A percentile compares a stretch with the other conserved stretches of the same genome.
Conservation (phyloP, 92 coral and sea anemone genomes). For the Parazoanthus swiftii region DNA sequence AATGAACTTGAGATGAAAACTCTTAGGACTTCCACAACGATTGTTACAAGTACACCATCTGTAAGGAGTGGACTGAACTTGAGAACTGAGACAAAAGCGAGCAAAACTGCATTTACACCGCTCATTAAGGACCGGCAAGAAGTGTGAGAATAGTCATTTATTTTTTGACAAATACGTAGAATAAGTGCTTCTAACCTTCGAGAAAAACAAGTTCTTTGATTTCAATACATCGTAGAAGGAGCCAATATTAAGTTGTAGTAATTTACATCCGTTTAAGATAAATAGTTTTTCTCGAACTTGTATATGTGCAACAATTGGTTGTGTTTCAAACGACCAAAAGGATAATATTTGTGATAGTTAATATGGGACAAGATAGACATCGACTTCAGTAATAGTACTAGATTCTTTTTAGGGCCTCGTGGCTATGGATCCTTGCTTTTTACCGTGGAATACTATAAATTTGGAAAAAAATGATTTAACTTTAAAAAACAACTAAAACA, state of each 20-base stretch:
- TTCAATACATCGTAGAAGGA: neutral
- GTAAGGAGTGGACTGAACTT: neutral
- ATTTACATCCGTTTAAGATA: too few species aligned
- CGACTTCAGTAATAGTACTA: neutral
- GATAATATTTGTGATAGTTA: too few species aligned
- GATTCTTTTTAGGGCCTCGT: neutral
- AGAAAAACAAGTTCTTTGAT: neutral
- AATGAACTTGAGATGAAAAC: slow-evolving; percentile 27
- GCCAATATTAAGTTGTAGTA: neutral
- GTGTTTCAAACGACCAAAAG: neutral
- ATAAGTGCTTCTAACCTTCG: neutral
- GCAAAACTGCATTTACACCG: neutral
- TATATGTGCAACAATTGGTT: neutral
- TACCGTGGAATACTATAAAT: too few species aligned
- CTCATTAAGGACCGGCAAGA: neutral
- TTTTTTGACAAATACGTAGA: neutral
- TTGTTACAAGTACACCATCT: slow-evolving; percentile 2
- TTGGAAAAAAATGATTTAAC: too few species aligned
- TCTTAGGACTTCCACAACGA: slow-evolving; percentile 6
- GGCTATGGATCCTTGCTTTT: too few species aligned
- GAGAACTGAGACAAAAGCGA: neutral
- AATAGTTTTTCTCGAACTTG: neutral
- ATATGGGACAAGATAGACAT: neutral
- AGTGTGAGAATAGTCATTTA: neutral
- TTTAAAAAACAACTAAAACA: too few species aligned